Base-by-base conservation (phyloP, 2,113 vertebrate genomes). In the Cricetomys ansorgei region DNA sequence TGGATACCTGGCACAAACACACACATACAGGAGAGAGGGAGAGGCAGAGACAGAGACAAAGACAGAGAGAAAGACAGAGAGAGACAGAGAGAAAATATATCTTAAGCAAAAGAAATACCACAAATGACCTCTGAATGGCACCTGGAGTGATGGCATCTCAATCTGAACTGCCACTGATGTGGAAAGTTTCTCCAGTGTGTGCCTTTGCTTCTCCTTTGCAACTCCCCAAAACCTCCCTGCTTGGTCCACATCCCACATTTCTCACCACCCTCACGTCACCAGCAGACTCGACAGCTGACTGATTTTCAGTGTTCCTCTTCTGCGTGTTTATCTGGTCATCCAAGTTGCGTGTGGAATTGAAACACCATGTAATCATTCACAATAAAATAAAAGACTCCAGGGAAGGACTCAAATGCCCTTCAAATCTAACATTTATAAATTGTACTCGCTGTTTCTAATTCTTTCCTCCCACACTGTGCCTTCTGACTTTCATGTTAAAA, bases 331-430 rank as follows among this genome's bases (percentile, higher is more conserved):
- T 64, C 40, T 29, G 25, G 3, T 37, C 43, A 50, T 10, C 70
- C 88, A 37, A 91, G 83, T 79, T 65, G n/a, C 7, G 40, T 19
- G 7, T 85, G 31, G 5, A 79, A 73, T 43, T 84, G 21, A 92
- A 89, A 45, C 57, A 57, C 25, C 7, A 11, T 62, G 0, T 25
- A 75, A 85, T 64, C 31, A 43, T 67, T 83, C 50, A 69, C 57
- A 70, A 64, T 53, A 84, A 95, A 92, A 65, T 50, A 75, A 85
- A 79, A 76, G 16, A 94, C 77, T 76, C 70, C 37, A 48, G 40
- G 67, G 34, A 81, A 27, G 87, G 25, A 55, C 62, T 1, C 83
- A 25, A 77, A 65, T 43, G 31, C 25, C 75, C 37, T 75, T 84
- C 81, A 48, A 76, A 90, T 57, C 34, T 53, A 83, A n/a, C 16